These are phyloP conservation scores for Pilophorus perplexus DNA, from an alignment of 2,888 invertebrate species.

Conservation along the genomic window DNA sequence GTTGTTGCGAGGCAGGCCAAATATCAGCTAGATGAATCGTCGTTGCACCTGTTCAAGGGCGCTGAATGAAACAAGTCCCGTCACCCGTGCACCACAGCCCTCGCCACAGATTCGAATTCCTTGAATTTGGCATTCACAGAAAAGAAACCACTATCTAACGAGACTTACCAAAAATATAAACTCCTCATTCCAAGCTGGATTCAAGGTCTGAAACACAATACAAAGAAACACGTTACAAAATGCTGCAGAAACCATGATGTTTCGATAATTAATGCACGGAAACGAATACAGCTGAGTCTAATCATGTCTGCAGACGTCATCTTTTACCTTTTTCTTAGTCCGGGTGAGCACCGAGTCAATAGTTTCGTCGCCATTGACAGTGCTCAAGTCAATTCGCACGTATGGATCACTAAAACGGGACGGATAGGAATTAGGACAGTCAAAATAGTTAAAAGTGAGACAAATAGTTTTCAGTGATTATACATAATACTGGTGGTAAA, in stretches of 20 bases:
- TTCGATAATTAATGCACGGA: too few species aligned
- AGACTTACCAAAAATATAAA: conserved; percentile 90
- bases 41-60: too few species aligned
- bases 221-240: background rate
- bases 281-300: too few species aligned
- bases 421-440: too few species aligned
- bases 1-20: too few species aligned
- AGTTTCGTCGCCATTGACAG: conserved; percentile 78
- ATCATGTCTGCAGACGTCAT: too few species aligned
- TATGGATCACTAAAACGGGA: conserved; percentile 83
- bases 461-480: background rate
- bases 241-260: background rate
- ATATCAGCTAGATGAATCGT: too few species aligned
- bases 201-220: conserved; percentile 73
- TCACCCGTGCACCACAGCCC: too few species aligned
- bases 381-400: conserved; percentile 86
- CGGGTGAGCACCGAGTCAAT: conserved; percentile 91
- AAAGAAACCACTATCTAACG: too few species aligned
- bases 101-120: too few species aligned
- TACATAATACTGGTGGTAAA: background rate
- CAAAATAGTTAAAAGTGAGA: background rate
- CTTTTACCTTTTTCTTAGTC: conserved; percentile 87
- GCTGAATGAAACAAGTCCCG: too few species aligned
- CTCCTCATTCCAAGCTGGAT: conserved; percentile 97
- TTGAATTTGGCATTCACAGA: too few species aligned